Percentiles rank a stretch among this genome's conserved stretches.
Conservation (phyloP, 1,140 invertebrate species). For the Zaprionus ornatus region DNA sequence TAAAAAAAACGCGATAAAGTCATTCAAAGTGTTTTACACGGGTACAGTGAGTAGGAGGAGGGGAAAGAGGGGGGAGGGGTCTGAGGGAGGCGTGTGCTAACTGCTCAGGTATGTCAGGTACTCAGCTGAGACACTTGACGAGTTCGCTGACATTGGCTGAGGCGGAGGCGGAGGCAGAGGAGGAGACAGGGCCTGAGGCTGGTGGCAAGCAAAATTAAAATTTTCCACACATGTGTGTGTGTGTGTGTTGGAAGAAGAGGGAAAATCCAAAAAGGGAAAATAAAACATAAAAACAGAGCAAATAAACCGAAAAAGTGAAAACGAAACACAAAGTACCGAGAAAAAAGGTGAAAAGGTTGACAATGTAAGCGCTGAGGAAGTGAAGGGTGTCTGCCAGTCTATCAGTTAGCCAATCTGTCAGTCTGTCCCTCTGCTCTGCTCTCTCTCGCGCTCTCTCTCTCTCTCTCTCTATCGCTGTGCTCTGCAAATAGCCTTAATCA, state of each 20-base stretch:
- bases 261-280: neutral
- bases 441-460: too few species aligned
- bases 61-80: neutral
- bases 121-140: constrained; percentile 36
- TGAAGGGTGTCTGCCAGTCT: neutral
- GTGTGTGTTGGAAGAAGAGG: neutral
- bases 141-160: constrained; percentile 31
- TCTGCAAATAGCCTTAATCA: neutral
- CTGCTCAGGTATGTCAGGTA: constrained; percentile 1
- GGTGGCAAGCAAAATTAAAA: constrained; percentile 48
- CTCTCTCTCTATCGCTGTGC: too few species aligned
- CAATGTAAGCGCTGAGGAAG: neutral
- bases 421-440: neutral
- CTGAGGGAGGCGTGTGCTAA: neutral
- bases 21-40: constrained; percentile 71
- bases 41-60: neutral
- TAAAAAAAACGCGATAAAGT: constrained; percentile 63
- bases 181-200: neutral
- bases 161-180: too few species aligned
- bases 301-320: constrained; percentile 1
- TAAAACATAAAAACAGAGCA: constrained; percentile 1
- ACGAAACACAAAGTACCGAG: neutral
- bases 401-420: neutral
- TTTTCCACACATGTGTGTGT: constrained; percentile 48
- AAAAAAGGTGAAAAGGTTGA: constrained; percentile 32